Base-by-base conservation (phyloP, 2,797 vertebrate species). In the Mus caroli region DNA sequence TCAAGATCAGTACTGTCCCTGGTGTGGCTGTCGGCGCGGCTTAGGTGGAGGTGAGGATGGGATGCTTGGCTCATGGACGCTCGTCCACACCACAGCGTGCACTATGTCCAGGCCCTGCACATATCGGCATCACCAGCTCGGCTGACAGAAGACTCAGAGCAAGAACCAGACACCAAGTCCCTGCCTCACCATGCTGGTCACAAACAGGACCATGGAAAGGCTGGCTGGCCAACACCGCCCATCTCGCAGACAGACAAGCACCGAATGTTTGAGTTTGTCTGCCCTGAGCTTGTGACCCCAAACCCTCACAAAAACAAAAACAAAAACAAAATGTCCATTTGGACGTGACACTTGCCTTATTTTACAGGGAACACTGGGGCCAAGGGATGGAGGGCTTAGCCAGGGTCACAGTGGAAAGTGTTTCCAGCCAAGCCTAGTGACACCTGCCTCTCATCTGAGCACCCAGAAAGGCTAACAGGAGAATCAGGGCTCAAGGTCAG, bases 11-110 rank as follows among this genome's bases (percentile, higher is more conserved):
- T 0, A 20, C 1, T 52, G 46, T 28, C 50, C 13, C 52, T 0
- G 43, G 52, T 4, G 37, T 20, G 6, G 58, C 0, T 14, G 20
- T 0, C 0, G 67, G 43, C 19, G 1, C 13, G 1, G 28, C 19
- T 37, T 6, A n/a, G 50, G 8, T 1, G 2, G 60, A 52, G 60
- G 15, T 19, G 6, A 80, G 82, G 50, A 24, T 2, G 34, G 37
- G 46, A 10, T 3, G 15, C 82, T 62, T 0, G 1, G 19, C 34
- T 20, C 87, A 6, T 8, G 43, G 22, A 12, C 40, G 12, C 58
- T 60, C n/a, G n/a, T 13, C 10, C 0, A 54, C 43, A 34, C 46
- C 34, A 4, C 43, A 40, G 28, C 31, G 40, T 24, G 54, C 40
- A 4, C 34, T 0, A 37, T 37, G 8, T 28, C 40, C 0, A 4